phyloP scores from a whole-genome alignment of 2,888 invertebrate genomes.

The Priapulus caudatus region DNA sequence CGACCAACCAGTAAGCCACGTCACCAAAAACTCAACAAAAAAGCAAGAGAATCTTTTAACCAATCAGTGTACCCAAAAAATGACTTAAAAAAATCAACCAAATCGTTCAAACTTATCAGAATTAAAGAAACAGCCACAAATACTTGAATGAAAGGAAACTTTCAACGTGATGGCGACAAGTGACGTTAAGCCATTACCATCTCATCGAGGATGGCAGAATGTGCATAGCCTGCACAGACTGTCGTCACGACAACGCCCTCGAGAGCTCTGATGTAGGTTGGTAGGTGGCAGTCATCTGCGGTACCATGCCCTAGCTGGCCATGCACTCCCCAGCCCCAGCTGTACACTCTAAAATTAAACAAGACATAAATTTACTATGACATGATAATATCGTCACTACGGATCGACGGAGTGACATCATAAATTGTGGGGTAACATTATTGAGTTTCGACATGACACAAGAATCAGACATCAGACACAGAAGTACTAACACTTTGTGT shows the following conservation, averaged over 20 bases:
- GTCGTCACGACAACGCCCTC: slow-evolving; percentile 46
- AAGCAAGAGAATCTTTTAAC: too few relatives aligned
- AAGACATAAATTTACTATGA: slow-evolving; percentile 6
- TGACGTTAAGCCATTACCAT: too few relatives aligned
- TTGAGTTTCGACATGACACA: too few relatives aligned
- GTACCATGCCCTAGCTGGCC: slow-evolving; percentile 78
- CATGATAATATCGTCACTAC: background rate
- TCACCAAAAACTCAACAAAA: too few relatives aligned
- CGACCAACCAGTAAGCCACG: too few relatives aligned
- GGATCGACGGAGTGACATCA: background rate
- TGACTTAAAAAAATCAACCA: background rate
- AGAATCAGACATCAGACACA: too few relatives aligned
- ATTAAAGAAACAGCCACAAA: too few relatives aligned
- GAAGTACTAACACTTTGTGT: too few relatives aligned
- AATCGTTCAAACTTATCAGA: too few relatives aligned
- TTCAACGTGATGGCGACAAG: too few relatives aligned
- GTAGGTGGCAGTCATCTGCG: slow-evolving; percentile 55
- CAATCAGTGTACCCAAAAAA: slow-evolving; percentile 4
- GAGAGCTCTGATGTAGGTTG: slow-evolving; percentile 43
- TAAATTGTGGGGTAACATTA: background rate
- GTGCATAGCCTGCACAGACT: slow-evolving; percentile 59
- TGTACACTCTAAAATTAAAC: slow-evolving; percentile 50
- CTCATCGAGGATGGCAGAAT: slow-evolving; percentile 53
- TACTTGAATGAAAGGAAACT: too few relatives aligned
- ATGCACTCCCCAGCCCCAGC: slow-evolving; percentile 93